Evolutionary conservation across 2,113 vertebrate genomes (phyloP).

Genomic region (Pelecanoides urinatrix): DNA sequence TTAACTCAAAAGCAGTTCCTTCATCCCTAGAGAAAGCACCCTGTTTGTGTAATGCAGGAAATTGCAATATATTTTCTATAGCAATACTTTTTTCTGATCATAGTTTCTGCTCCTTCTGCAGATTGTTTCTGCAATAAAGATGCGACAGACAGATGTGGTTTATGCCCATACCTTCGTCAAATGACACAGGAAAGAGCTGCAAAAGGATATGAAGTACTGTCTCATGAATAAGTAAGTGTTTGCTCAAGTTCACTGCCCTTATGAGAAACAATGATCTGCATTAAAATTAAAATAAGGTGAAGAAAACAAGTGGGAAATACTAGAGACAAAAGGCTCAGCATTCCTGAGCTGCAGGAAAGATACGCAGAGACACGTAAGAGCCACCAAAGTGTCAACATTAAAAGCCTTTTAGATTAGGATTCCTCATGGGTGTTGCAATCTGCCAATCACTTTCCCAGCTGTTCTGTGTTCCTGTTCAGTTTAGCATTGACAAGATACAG

Average conservation of each 20-base stretch:
- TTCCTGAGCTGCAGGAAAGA: neutral
- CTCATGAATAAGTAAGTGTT: neutral
- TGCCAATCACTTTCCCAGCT: neutral
- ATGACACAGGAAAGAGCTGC: neutral
- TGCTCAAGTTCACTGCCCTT: neutral
- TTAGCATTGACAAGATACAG: neutral
- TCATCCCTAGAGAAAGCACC: neutral
- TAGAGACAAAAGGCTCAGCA: neutral
- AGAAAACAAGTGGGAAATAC: neutral
- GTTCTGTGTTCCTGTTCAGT: neutral
- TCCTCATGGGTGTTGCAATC: neutral
- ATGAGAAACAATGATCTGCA: neutral
- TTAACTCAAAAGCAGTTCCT: neutral
- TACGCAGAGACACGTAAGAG: fast-evolving
- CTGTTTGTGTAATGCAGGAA: neutral
- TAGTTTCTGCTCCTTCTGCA: neutral
- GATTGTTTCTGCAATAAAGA: neutral
- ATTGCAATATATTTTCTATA: neutral
- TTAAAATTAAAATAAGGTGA: neutral
- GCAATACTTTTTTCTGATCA: neutral
- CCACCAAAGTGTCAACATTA: neutral
- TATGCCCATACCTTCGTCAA: neutral
- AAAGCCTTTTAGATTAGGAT: neutral
- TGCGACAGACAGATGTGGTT: neutral
- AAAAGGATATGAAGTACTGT: neutral